Evolutionary conservation across 2,888 invertebrate species (phyloP).

Genomic region (Dynastes tityus): DNA sequence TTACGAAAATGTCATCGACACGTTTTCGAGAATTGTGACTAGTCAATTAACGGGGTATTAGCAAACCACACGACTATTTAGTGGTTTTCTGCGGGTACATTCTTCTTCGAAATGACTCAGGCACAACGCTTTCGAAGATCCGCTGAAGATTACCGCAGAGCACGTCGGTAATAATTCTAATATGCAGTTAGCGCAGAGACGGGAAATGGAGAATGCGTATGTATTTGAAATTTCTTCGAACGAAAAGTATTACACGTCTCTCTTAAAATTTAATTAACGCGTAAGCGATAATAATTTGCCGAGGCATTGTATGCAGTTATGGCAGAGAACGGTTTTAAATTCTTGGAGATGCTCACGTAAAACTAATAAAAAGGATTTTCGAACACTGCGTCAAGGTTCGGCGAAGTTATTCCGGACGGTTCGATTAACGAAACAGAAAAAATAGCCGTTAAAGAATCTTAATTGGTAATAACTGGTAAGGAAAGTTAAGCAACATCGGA

Average conservation of each 20-base stretch:
- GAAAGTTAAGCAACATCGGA: slow-evolving; percentile 21
- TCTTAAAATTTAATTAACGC: slow-evolving; percentile 41
- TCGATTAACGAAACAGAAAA: slow-evolving; percentile 26
- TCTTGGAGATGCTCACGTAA: slow-evolving; percentile 6
- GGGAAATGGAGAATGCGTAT: background rate
- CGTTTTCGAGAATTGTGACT: slow-evolving; percentile 29
- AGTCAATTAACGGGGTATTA: slow-evolving; percentile 1
- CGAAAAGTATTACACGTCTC: slow-evolving; percentile 29
- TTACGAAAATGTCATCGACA: slow-evolving; percentile 20
- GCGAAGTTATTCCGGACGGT: slow-evolving; percentile 5
- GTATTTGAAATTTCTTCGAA: slow-evolving; percentile 36
- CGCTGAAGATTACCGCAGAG: slow-evolving; percentile 34
- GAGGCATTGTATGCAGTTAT: slow-evolving; percentile 17
- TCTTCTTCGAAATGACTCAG: slow-evolving; percentile 29
- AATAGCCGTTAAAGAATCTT: slow-evolving; percentile 7
- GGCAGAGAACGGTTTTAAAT: slow-evolving; percentile 34
- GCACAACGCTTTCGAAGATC: slow-evolving; percentile 1
- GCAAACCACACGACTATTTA: slow-evolving; percentile 36
- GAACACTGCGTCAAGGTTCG: background rate
- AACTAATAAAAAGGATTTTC: slow-evolving; percentile 18
- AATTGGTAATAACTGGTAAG: slow-evolving; percentile 13
- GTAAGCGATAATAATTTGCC: slow-evolving; percentile 22
- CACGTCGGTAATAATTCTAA: slow-evolving; percentile 14
- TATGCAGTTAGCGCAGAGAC: slow-evolving; percentile 16
- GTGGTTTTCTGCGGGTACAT: background rate